These are phyloP conservation scores for Camponotus floridanus DNA, from an alignment of 1,140 invertebrate genomes.

Conservation along the genomic window DNA sequence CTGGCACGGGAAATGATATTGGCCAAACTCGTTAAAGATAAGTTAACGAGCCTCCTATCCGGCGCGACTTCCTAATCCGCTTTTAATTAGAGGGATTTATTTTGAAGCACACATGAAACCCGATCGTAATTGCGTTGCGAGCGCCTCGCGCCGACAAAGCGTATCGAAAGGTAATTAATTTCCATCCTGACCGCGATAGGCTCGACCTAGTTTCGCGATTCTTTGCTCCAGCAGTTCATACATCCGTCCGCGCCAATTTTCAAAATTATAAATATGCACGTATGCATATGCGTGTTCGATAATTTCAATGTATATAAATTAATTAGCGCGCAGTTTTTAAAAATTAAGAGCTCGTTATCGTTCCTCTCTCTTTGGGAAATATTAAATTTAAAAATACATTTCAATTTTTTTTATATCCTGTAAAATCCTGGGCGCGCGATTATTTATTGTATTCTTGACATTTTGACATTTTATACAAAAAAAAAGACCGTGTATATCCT, in stretches of 20 bases:
- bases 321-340: neutral
- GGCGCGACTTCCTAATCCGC: constrained; percentile 35
- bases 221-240: neutral
- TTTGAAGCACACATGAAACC: constrained; percentile 50
- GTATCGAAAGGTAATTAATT: constrained; percentile 51
- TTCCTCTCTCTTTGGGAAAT: neutral
- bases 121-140: constrained; percentile 46
- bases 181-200: constrained; percentile 13
- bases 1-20: constrained; percentile 38
- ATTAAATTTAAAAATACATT: constrained; percentile 9
- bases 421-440: no score
- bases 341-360: constrained; percentile 14
- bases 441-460: neutral
- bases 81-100: constrained; percentile 70
- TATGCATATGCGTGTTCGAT: neutral
- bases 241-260: neutral
- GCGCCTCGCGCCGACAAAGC: constrained; percentile 56
- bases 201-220: constrained; percentile 50
- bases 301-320: constrained; percentile 19
- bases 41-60: constrained; percentile 60
- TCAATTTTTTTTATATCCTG: constrained; percentile 1
- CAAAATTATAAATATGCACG: no score
- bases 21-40: constrained; percentile 69
- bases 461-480: neutral
- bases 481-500: neutral